Percentiles rank a stretch among this genome's conserved stretches.
phyloP scores from a whole-genome alignment of 2,888 invertebrate species.

The Mechanitis mazaeus region DNA sequence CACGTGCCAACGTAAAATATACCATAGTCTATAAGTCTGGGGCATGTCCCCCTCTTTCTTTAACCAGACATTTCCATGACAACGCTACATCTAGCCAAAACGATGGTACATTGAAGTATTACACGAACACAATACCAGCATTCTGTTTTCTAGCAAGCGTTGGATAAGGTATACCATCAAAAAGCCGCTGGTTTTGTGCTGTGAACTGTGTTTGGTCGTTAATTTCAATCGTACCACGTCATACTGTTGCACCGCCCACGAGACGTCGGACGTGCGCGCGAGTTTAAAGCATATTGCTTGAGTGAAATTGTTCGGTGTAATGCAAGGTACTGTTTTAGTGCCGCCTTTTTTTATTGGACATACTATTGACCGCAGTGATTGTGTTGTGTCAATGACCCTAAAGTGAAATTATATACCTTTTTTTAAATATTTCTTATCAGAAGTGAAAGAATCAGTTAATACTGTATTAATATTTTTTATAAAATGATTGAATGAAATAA shows the following conservation, averaged over 20 bases:
- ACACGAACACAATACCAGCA: slow-evolving; percentile 5
- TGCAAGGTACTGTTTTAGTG: slow-evolving; percentile 44
- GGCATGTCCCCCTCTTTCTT: slow-evolving; percentile 42
- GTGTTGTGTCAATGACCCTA: slow-evolving; percentile 35
- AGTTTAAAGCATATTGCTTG: slow-evolving; percentile 37
- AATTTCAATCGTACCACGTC: slow-evolving; percentile 60
- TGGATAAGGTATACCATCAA: slow-evolving; percentile 42
- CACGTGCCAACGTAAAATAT: slow-evolving; percentile 64
- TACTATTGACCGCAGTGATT: slow-evolving; percentile 29
- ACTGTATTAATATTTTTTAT: neutral
- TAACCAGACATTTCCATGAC: slow-evolving; percentile 39
- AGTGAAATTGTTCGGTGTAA: slow-evolving; percentile 49
- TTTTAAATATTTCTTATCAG: neutral
- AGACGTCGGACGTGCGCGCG: slow-evolving; percentile 61
- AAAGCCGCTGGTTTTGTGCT: slow-evolving; percentile 38
- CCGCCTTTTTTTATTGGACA: slow-evolving; percentile 35
- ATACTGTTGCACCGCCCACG: slow-evolving; percentile 69
- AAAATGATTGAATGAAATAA: slow-evolving; percentile 21
- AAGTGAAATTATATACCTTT: slow-evolving; percentile 28
- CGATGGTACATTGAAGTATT: slow-evolving; percentile 38
- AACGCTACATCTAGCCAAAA: slow-evolving; percentile 28
- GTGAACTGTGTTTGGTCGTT: slow-evolving; percentile 48
- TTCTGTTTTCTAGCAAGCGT: slow-evolving; percentile 42
- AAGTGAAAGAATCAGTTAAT: neutral
- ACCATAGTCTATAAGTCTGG: slow-evolving; percentile 43